Evolutionary conservation across 2,888 invertebrate genomes (phyloP).

Genomic region (Brachypalpus laphriformis): DNA sequence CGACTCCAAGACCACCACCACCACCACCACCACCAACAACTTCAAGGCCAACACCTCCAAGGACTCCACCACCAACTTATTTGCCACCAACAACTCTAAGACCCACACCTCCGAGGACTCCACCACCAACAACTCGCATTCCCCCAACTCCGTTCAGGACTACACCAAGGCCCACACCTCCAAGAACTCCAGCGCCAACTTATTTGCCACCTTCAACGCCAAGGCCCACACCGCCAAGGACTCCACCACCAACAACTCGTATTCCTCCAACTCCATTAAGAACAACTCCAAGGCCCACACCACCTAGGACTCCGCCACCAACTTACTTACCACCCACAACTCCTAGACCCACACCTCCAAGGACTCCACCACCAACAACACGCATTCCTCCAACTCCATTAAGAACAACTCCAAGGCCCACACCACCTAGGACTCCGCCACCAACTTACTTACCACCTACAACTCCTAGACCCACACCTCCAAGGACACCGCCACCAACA

Average conservation of each 20-base stretch:
- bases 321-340: constrained; percentile 26
- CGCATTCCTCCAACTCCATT: background rate
- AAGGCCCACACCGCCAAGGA: background rate
- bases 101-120: constrained; percentile 29
- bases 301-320: background rate
- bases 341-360: too few relatives aligned
- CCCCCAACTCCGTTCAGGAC: background rate
- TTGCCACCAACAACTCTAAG: constrained; percentile 24
- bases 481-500: constrained; percentile 22
- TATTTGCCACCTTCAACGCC: constrained; percentile 15
- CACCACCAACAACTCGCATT: constrained; percentile 6
- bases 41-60: constrained; percentile 33
- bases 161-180: constrained; percentile 16
- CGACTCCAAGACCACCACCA: constrained; percentile 51
- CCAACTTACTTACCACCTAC: constrained; percentile 24
- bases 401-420: constrained; percentile 13
- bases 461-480: too few relatives aligned
- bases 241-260: constrained; percentile 43
- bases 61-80: constrained; percentile 14
- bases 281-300: constrained; percentile 29
- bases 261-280: constrained; percentile 12
- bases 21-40: constrained; percentile 68
- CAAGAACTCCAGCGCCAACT: background rate
- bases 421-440: constrained; percentile 25
- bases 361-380: background rate